phyloP scores from a whole-genome alignment of 2,113 vertebrate species.

The Falcunculus frontatus region DNA sequence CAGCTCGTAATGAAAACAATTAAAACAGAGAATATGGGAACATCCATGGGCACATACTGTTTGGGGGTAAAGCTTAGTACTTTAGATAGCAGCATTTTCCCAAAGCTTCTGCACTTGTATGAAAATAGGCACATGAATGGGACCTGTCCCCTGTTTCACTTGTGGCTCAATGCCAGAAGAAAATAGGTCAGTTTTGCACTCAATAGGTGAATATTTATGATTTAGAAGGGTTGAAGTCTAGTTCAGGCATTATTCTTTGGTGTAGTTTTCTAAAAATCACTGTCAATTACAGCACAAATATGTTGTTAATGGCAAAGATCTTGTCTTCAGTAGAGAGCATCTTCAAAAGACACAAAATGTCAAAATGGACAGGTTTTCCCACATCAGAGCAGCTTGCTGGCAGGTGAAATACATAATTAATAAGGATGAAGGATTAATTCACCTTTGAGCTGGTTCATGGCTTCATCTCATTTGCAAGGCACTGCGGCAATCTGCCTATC shows the following conservation, averaged over 20 bases:
- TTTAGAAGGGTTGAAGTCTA: neutral
- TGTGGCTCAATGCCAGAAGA: neutral
- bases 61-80: neutral
- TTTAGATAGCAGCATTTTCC: neutral
- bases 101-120: neutral
- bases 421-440: neutral
- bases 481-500: neutral
- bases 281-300: neutral
- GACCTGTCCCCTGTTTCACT: neutral
- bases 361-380: neutral
- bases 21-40: neutral
- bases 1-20: neutral
- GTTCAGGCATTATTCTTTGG: neutral
- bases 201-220: neutral
- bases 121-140: neutral
- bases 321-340: neutral
- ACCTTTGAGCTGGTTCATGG: neutral
- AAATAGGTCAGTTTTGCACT: neutral
- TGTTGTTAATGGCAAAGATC: neutral
- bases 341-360: neutral
- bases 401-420: neutral
- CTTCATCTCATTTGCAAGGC: neutral
- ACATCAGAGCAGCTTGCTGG: neutral
- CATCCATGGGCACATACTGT: neutral
- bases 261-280: neutral